These are phyloP conservation scores for Buathra laborator DNA, from an alignment of 2,888 invertebrate species.

Conservation along the genomic window DNA sequence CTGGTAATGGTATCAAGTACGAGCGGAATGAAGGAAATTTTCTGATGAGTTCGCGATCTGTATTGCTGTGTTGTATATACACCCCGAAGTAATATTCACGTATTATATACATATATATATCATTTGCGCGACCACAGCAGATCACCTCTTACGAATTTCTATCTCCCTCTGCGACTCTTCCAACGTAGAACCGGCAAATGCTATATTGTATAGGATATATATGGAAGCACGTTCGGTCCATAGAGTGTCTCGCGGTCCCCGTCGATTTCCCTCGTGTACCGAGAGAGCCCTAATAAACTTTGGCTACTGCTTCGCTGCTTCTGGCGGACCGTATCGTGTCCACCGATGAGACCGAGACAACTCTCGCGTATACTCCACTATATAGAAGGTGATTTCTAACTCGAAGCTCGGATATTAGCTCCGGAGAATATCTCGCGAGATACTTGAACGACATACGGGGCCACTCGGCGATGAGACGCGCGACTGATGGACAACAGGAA, in stretches of 20 bases:
- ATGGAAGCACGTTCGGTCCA: conserved; percentile 56
- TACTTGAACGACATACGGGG: conserved; percentile 4
- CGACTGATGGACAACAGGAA: not conserved
- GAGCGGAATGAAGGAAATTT: not conserved
- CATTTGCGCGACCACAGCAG: not conserved
- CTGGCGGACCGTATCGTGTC: conserved; percentile 32
- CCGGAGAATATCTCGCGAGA: not conserved
- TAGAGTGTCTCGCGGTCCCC: conserved; percentile 48
- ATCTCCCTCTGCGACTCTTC: not conserved
- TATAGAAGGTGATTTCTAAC: conserved; percentile 36
- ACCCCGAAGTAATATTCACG: not conserved
- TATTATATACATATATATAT: not conserved
- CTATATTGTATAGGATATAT: conserved; percentile 12
- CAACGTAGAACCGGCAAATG: not conserved
- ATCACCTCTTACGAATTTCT: conserved; percentile 33
- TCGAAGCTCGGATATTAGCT: conserved; percentile 1
- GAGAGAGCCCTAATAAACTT: conserved; percentile 71
- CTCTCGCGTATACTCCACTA: not conserved
- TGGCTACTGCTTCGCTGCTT: conserved; percentile 58
- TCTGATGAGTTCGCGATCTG: not conserved
- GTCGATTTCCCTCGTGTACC: conserved; percentile 73
- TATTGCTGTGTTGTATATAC: not conserved
- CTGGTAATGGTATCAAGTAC: not conserved
- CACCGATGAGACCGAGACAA: conserved; percentile 22
- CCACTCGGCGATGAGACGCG: not conserved